Conservation (phyloP, 2,113 vertebrate genomes). For the Chloropsis hardwickii region DNA sequence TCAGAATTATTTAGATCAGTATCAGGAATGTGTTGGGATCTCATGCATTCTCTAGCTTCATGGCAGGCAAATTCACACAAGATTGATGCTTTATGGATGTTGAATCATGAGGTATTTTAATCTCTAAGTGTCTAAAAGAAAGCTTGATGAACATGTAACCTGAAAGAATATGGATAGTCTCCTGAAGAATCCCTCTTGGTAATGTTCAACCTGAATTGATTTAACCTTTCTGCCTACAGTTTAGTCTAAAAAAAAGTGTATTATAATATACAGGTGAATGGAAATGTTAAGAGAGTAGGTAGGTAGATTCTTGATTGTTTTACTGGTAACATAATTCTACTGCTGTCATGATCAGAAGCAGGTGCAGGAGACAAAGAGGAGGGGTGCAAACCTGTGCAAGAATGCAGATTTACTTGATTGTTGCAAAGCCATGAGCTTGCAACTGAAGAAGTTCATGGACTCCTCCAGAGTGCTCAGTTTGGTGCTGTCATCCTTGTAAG, state of each 20-base stretch:
- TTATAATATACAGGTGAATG: background rate
- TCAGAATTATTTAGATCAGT: slow-evolving; percentile 40
- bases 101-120: background rate
- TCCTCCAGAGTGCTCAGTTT: background rate
- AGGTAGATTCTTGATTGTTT: background rate
- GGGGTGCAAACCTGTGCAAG: background rate
- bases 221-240: background rate
- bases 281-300: background rate
- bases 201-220: background rate
- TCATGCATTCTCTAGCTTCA: background rate
- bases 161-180: background rate
- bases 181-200: background rate
- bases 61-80: background rate
- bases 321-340: background rate
- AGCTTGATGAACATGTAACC: background rate
- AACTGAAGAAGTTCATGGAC: background rate
- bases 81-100: background rate
- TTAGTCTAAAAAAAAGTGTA: background rate
- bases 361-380: background rate
- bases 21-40: background rate
- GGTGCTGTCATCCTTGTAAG: background rate
- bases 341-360: background rate
- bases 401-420: background rate
- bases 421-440: background rate
- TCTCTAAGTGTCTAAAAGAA: background rate